Evolutionary conservation across 2,888 invertebrate species (phyloP).

Genomic region (Drosophila hawaiiensis): DNA sequence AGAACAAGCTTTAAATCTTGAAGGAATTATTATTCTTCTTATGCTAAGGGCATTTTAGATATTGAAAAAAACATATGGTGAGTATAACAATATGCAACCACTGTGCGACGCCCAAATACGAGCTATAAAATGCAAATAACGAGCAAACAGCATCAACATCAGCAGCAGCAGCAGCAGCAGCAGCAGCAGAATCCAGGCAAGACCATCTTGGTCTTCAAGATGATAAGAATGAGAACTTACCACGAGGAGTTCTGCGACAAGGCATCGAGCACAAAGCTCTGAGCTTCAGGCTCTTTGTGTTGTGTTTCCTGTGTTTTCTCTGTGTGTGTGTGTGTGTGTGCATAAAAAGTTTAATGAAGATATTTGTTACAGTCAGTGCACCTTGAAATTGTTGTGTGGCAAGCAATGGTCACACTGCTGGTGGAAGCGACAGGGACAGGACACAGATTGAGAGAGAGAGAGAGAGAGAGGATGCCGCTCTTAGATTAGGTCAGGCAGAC

Average conservation of each 20-base stretch:
- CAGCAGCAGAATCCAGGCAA: conserved; percentile 31
- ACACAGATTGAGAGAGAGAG: not conserved
- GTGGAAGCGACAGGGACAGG: not conserved
- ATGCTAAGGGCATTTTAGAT: not conserved
- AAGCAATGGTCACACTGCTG: conserved; percentile 46
- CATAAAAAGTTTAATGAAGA: conserved; percentile 71
- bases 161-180: conserved; percentile 1
- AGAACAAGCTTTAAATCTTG: not conserved
- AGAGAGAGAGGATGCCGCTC: not conserved
- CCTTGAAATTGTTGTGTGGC: conserved; percentile 72
- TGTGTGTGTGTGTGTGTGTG: conserved; percentile 13
- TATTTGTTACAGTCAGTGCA: conserved; percentile 78
- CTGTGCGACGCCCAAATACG: conserved; percentile 46
- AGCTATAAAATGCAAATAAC: conserved; percentile 72
- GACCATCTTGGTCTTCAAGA: conserved; percentile 34
- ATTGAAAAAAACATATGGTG: not conserved
- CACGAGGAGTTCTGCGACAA: conserved; percentile 22
- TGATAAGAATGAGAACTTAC: conserved; percentile 25
- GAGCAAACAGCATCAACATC: conserved; percentile 39
- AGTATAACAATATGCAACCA: conserved; percentile 8
- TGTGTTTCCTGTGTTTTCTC: not conserved
- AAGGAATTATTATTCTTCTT: not conserved
- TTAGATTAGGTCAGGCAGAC: conserved; percentile 10
- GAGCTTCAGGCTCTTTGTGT: conserved; percentile 15
- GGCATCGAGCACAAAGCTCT: conserved; percentile 23